These are phyloP conservation scores for Operophtera brumata DNA, from an alignment of 2,888 invertebrate genomes.

Conservation along the genomic window DNA sequence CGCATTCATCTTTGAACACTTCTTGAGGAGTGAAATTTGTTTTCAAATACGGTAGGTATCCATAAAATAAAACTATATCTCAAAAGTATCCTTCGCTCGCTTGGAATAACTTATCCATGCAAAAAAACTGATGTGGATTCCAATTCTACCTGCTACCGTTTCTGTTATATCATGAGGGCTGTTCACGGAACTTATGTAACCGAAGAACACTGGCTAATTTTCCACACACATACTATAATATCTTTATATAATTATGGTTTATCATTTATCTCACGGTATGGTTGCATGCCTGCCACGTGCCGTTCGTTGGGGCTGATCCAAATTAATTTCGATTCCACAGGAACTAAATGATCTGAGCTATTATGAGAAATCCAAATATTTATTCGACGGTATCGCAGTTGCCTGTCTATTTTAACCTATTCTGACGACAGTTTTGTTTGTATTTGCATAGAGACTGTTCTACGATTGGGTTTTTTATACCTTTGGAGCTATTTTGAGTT, in stretches of 20 bases:
- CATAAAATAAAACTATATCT: too few relatives aligned
- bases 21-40: background rate
- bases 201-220: background rate
- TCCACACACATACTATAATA: too few relatives aligned
- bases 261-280: conserved; percentile 2
- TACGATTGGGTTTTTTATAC: background rate
- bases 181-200: background rate
- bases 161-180: background rate
- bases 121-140: background rate
- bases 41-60: too few relatives aligned
- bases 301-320: conserved; percentile 24
- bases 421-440: conserved; percentile 10
- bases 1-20: background rate
- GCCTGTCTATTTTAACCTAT: conserved; percentile 1
- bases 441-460: background rate
- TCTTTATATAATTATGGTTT: conserved; percentile 1
- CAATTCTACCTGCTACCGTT: background rate
- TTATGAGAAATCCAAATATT: conserved; percentile 23
- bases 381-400: conserved; percentile 9
- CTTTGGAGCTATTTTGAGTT: background rate
- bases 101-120: too few relatives aligned
- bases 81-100: too few relatives aligned
- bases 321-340: conserved; percentile 20
- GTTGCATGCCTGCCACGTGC: conserved; percentile 19
- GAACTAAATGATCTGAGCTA: conserved; percentile 18